Conservation (phyloP, 2,797 vertebrate genomes). For the Masticophis lateralis region DNA sequence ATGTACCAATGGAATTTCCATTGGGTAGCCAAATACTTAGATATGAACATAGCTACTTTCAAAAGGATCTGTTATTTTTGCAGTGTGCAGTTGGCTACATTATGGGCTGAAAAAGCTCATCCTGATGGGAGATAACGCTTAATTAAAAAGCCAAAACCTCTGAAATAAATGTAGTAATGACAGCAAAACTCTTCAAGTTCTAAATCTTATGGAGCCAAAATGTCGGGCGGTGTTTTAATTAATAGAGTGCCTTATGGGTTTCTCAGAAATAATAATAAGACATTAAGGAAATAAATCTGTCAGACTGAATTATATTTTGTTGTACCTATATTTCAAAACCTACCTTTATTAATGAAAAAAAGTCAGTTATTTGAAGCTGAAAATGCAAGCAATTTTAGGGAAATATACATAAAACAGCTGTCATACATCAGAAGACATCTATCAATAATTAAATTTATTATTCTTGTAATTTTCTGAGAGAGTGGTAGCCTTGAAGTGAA, state of each 20-base stretch:
- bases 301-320: conserved; percentile 28
- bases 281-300: conserved; percentile 53
- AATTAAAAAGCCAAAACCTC: conserved; percentile 56
- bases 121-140: conserved; percentile 58
- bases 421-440: background rate
- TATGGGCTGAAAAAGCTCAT: conserved; percentile 58
- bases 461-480: background rate
- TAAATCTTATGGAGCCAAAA: conserved; percentile 58
- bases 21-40: background rate
- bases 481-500: background rate
- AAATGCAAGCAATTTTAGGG: background rate
- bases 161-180: conserved; percentile 58
- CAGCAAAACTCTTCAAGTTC: conserved; percentile 62
- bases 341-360: conserved; percentile 9
- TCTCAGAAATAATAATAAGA: conserved; percentile 70
- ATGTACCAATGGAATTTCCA: background rate
- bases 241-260: conserved; percentile 63
- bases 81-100: conserved; percentile 52
- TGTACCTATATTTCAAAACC: conserved; percentile 25
- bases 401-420: background rate
- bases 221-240: conserved; percentile 68
- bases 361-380: conserved; percentile 7
- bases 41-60: conserved; percentile 25
- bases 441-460: background rate
- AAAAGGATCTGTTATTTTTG: conserved; percentile 41